Base-by-base conservation (phyloP, 1,140 invertebrate genomes). In the Camponotus vicinus region DNA sequence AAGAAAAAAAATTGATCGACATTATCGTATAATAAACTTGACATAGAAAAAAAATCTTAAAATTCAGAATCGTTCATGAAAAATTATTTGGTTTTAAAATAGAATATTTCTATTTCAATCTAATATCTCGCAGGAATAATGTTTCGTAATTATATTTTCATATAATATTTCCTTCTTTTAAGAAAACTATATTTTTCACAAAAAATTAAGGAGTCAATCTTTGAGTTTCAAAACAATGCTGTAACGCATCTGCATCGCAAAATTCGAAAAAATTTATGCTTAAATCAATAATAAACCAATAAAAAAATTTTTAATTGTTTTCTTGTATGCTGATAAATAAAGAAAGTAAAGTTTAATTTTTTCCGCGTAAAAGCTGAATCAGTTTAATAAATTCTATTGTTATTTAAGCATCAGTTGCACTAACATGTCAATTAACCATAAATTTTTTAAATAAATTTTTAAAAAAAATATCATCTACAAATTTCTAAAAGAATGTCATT, bases 1-100 rank as follows among this genome's bases (percentile, higher is more conserved):
- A 52, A 71, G 82, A 86, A 86, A 32, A 52, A 57, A 66, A 9
- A 78, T 52, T 2, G 11, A 40, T 3, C 6, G 37, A 7, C 37
- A 40, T 69, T 80, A 55, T 40, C 37, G 6, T 45, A 27, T 27
- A 27, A 27, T 27, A 57, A 32, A 40, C 52, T 82, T 21, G 15
- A 70, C 21, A 57, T 13, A 52, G 27, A 49, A 66, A 34, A 34
- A 32, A 42, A 37, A 5, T 8, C 9, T 57, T 45, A 67, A 79
- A 57, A 32, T 45, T 11, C 66, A 70, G 15, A 59, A 40, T 49
- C 7, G 9, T 13, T 45, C 9, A n/a, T 21, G n/a, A 63, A 27
- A n/a, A 27, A 77, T 57, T 27, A 32, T 49, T 27, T 18, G 4
- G 0, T 0, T 27, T 27, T 45, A 40, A 40, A 73, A 3, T 45